Percentiles rank a stretch among this genome's conserved stretches.
These are phyloP conservation scores for Gallinago nigripennis DNA, from an alignment of 2,797 vertebrate species.

Conservation along the genomic window DNA sequence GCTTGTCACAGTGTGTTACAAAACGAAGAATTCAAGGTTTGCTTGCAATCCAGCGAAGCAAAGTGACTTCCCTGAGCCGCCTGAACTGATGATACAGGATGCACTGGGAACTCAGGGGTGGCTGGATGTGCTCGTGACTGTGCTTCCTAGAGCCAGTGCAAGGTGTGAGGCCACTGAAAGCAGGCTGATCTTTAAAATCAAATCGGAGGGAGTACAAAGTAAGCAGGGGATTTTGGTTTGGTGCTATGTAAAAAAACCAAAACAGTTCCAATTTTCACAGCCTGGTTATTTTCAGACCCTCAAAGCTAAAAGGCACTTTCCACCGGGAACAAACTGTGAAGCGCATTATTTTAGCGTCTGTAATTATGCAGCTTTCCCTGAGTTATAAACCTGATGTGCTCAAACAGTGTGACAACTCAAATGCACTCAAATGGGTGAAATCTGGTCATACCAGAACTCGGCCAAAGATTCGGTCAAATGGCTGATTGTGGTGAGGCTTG, in stretches of 20 bases:
- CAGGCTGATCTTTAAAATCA: background rate
- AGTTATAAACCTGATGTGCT: background rate
- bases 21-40: background rate
- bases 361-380: background rate
- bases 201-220: background rate
- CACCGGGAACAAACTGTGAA: background rate
- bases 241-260: background rate
- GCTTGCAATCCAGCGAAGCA: background rate
- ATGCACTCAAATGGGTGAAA: background rate
- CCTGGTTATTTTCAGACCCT: conserved; percentile 11
- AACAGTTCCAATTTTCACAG: background rate
- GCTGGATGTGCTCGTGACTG: background rate
- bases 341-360: background rate
- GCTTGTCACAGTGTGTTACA: background rate
- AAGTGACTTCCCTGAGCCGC: background rate
- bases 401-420: background rate
- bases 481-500: background rate
- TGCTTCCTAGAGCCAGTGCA: background rate
- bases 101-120: background rate
- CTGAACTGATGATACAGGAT: fast-evolving
- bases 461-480: background rate
- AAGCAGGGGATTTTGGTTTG: background rate
- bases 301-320: background rate
- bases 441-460: background rate
- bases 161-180: background rate